phyloP scores from a whole-genome alignment of 2,113 vertebrate genomes.

The Hippolais icterina region DNA sequence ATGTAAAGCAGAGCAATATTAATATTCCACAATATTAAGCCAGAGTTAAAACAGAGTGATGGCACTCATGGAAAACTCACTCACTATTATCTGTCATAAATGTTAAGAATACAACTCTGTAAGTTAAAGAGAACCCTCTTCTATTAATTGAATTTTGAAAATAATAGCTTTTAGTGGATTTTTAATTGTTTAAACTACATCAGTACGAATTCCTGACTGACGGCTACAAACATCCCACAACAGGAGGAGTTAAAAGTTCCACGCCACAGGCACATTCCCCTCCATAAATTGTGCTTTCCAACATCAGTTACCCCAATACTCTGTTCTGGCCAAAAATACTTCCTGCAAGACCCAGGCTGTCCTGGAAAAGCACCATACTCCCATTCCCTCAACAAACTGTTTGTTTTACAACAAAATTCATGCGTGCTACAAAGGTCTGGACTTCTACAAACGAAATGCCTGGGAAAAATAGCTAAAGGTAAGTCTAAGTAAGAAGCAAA shows the following conservation, averaged over 20 bases:
- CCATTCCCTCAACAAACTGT: neutral
- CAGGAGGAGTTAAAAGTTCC: neutral
- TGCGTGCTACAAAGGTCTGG: neutral
- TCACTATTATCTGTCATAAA: neutral
- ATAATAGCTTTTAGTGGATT: neutral
- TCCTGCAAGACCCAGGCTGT: neutral
- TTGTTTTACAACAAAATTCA: neutral
- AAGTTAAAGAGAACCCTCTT: neutral
- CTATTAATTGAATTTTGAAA: neutral
- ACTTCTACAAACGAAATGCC: neutral
- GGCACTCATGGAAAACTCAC: neutral
- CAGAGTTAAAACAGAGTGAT: neutral
- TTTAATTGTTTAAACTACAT: neutral
- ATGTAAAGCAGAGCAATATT: neutral
- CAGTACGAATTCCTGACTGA: neutral
- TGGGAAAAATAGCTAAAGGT: accelerated
- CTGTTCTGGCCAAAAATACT: neutral
- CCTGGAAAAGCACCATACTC: neutral
- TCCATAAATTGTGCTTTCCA: neutral
- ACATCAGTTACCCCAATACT: neutral
- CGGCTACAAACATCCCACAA: neutral
- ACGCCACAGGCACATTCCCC: neutral
- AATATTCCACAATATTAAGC: neutral
- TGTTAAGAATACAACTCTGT: neutral
- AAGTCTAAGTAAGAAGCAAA: neutral